Evolutionary conservation across 2,888 invertebrate genomes (phyloP), one percentile per base, ranked within the genome.

Genomic region (Diplazon laetatorius): DNA sequence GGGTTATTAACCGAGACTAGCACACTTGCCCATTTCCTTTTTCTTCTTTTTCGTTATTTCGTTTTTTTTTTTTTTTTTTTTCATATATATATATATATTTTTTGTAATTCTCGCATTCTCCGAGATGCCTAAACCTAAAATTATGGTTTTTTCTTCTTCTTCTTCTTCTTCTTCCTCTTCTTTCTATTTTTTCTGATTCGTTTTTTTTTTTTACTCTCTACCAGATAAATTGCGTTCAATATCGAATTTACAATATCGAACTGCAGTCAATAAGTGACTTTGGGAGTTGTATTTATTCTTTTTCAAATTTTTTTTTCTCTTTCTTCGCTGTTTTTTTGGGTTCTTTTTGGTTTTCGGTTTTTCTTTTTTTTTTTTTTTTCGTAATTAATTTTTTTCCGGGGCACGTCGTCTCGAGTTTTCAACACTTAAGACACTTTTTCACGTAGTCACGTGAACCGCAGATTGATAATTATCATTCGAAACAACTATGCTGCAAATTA

Each of bases 1-100:
- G 81, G 80, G 70, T 77, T n/a, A n/a, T n/a, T 73, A 62, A 62
- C 80, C 79, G 72, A 83, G 83, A 84, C 84, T 84, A 83, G 84
- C 80, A 83, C 80, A 83, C 83, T 82, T 82, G 83, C 78, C 83
- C 82, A 78, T 74, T 35, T 50, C 60, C 62, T 72, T 71, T 60
- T 60, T 30, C 22, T 55, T 37, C 20, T n/a, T 46, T 37, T 65
- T 52, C 9, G 22, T 57, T 37, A 18, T 20, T 66, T 22, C 65
- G 30, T 39, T 55, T 37, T 37, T 10, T 39, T 44, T 65, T 52
- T 12, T 25, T 57, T 37, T 37, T 20, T 66, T 22, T 42, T 50
- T n/a, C n/a, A n/a, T n/a, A n/a, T n/a, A n/a, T n/a, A n/a, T n/a
- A n/a, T n/a, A n/a, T n/a, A n/a, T n/a, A n/a, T n/a, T n/a, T n/a